Base-by-base conservation (phyloP, 2,888 invertebrate genomes). In the Agrochola circellaris region DNA sequence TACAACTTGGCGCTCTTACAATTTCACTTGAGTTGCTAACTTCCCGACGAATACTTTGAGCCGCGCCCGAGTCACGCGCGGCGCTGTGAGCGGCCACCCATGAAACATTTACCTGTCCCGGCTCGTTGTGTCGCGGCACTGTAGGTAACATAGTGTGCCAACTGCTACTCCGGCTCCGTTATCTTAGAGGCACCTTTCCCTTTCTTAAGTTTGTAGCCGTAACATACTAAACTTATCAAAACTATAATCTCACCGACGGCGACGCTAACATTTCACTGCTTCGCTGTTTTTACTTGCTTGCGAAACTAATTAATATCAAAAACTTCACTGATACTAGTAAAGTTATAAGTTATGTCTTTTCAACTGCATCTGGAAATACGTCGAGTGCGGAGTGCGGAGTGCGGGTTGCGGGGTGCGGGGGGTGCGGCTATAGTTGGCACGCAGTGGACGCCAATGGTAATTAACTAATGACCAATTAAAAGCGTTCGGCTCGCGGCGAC, bases 1-100 rank as follows among this genome's bases (percentile, higher is more conserved):
- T 61, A 60, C 34, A 73, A 85, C 51, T 81, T 81, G 64, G 66
- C 54, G 74, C 69, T 67, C 56, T 48, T 56, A 71, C 30, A 77
- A 65, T 73, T 75, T 77, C 76, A 58, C 69, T 67, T 26, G 70
- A 73, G 68, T 48, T 54, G 60, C 72, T 73, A 67, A 74, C 74
- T 76, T 72, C 13, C 11, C 58, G 13, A 60, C 8, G n/a, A 71
- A 71, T 30, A 77, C 71, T 77, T 79, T 30, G 54, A 67, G 45
- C 30, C 48, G 23, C 48, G 45, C n/a, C 17, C 38, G 73, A 72
- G 74, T n/a, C n/a, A 45, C 65, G 67, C 45, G 34, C 45, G 48
- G 30, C 20, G 17, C 56, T 17, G 13, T 0, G 26, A 64, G 45
- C 56, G 62, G n/a, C 45, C 30, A 20, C 70, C 56, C 58, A n/a